These are phyloP conservation scores for Lithobates pipiens DNA, from an alignment of 2,797 vertebrate genomes.

Conservation along the genomic window DNA sequence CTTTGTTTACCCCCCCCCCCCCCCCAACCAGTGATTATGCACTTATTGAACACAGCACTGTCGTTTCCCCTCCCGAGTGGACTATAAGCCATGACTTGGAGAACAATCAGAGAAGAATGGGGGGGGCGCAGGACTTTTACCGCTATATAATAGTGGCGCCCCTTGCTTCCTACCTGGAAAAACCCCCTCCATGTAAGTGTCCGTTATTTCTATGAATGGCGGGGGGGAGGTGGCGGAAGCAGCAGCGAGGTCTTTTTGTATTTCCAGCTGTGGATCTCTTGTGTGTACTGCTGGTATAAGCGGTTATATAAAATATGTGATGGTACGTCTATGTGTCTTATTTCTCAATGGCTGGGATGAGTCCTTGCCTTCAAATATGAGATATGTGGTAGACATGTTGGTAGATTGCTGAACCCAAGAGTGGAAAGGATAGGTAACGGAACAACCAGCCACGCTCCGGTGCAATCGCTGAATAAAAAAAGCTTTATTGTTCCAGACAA, in stretches of 20 bases:
- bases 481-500: too few relatives aligned
- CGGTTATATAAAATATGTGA: not conserved
- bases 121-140: not conserved
- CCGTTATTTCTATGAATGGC: not conserved
- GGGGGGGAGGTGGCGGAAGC: too few relatives aligned
- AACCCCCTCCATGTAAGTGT: not conserved
- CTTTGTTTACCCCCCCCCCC: too few relatives aligned
- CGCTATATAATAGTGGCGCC: not conserved
- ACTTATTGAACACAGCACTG: conserved; percentile 7
- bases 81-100: not conserved
- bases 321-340: not conserved
- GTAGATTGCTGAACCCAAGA: too few relatives aligned
- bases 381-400: too few relatives aligned
- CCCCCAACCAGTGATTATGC: not conserved
- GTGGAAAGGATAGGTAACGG: too few relatives aligned
- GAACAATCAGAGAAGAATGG: not conserved
- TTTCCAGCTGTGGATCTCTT: not conserved
- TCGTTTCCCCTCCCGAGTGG: not conserved
- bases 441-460: too few relatives aligned
- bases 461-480: too few relatives aligned
- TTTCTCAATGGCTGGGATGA: not conserved
- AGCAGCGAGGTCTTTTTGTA: not conserved
- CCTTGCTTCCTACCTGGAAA: not conserved
- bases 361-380: too few relatives aligned
- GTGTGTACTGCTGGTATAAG: not conserved